Percentiles rank a stretch among this genome's conserved stretches.
Evolutionary conservation across 2,113 vertebrate genomes (phyloP).

Genomic region (Hyla sarda): DNA sequence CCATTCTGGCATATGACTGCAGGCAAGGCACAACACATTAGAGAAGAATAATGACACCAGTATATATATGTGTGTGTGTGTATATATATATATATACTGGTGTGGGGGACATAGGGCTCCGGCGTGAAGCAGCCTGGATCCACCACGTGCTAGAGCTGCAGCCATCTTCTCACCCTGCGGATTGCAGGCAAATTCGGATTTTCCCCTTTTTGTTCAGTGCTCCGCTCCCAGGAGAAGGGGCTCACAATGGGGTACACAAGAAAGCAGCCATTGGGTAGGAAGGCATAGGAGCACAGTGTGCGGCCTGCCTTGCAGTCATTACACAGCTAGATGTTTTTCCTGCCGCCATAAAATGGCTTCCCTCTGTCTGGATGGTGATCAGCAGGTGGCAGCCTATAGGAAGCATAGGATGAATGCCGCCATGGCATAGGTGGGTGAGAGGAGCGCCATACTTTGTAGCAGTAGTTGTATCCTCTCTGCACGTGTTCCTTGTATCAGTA

Average conservation of each 20-base stretch:
- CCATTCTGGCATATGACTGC: too few species aligned
- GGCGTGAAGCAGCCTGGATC: constrained; percentile 9
- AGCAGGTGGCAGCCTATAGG: constrained; percentile 36
- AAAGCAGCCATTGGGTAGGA: neutral
- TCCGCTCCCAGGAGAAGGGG: neutral
- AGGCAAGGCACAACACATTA: too few species aligned
- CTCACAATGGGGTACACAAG: neutral
- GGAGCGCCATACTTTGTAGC: too few species aligned
- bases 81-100: neutral
- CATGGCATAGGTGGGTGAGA: neutral
- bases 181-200: constrained; percentile 3
- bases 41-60: too few species aligned
- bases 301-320: neutral
- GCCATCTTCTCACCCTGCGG: constrained; percentile 68
- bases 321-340: neutral
- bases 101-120: constrained; percentile 49
- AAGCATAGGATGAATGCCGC: neutral
- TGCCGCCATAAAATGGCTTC: constrained; percentile 54
- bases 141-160: constrained; percentile 69
- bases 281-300: neutral
- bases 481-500: too few species aligned
- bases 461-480: too few species aligned
- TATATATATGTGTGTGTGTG: too few species aligned
- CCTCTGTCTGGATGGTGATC: neutral
- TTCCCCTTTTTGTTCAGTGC: constrained; percentile 59